Conservation (phyloP, 2,113 vertebrate species). For the Pungitius pungitius region DNA sequence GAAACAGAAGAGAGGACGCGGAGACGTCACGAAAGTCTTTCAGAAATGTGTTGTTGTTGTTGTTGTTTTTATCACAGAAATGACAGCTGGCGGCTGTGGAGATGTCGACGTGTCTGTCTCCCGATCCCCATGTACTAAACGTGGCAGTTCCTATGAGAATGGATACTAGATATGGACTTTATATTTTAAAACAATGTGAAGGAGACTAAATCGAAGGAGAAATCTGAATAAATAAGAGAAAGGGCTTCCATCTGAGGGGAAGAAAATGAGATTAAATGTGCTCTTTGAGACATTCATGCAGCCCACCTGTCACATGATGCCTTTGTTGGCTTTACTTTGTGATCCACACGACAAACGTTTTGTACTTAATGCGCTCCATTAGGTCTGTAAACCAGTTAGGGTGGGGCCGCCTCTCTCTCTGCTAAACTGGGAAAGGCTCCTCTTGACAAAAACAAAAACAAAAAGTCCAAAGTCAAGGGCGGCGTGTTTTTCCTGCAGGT, state of each 20-base stretch:
- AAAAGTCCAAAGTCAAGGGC: slow-evolving; percentile 55
- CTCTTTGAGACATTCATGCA: slow-evolving; percentile 39
- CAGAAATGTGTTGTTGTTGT: slow-evolving; percentile 16
- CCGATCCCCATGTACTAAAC: too few species aligned
- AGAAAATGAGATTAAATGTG: slow-evolving; percentile 26
- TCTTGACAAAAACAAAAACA: slow-evolving; percentile 46
- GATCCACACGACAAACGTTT: slow-evolving; percentile 36
- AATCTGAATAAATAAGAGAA: slow-evolving; percentile 24
- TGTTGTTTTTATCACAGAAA: slow-evolving; percentile 9
- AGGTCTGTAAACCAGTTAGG: slow-evolving; percentile 49
- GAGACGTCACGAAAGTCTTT: slow-evolving; percentile 37
- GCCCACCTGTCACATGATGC: slow-evolving; percentile 46
- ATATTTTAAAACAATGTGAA: not conserved
- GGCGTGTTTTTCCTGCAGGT: slow-evolving; percentile 58
- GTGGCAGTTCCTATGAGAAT: not conserved
- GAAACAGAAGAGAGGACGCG: slow-evolving; percentile 20
- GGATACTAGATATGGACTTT: slow-evolving; percentile 4
- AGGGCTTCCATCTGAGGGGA: slow-evolving; percentile 12
- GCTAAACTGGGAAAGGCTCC: slow-evolving; percentile 40
- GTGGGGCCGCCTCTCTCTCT: slow-evolving; percentile 33
- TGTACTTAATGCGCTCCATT: slow-evolving; percentile 40
- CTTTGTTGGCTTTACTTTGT: slow-evolving; percentile 38
- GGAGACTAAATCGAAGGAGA: slow-evolving; percentile 4
- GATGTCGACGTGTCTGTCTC: too few species aligned
- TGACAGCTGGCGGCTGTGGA: slow-evolving; percentile 27